Percentiles rank a stretch among this genome's conserved stretches.
phyloP scores from a whole-genome alignment of 2,113 vertebrate species.

The Salvelinus namaycush region DNA sequence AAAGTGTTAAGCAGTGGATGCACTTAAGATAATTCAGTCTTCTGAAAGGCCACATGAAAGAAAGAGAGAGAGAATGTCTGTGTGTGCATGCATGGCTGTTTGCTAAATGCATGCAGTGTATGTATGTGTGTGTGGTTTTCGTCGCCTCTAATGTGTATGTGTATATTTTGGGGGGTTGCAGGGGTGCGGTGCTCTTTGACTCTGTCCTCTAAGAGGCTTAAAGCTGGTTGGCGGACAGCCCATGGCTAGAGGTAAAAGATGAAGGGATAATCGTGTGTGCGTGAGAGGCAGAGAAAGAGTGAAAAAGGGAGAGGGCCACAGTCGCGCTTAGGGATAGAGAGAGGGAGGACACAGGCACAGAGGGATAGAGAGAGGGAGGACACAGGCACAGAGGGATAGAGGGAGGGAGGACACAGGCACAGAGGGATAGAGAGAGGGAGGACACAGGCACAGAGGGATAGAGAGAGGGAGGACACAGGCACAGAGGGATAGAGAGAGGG shows the following conservation, averaged over 20 bases:
- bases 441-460: no score
- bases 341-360: not conserved
- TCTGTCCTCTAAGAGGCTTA: not conserved
- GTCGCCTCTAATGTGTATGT: not conserved
- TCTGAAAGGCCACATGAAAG: not conserved
- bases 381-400: not conserved
- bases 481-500: no score
- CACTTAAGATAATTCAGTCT: no score
- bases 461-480: no score
- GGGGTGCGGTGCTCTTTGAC: not conserved
- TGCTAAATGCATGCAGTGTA: no score
- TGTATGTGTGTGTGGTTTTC: no score
- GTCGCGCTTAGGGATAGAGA: not conserved
- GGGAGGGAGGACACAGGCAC: not conserved
- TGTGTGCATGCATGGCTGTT: no score
- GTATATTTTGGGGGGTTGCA: not conserved
- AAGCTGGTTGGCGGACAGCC: not conserved
- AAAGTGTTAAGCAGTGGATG: not conserved
- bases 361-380: not conserved
- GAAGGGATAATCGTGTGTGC: not conserved
- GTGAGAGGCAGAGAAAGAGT: slow-evolving; percentile 1
- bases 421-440: not conserved
- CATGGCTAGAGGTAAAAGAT: not conserved
- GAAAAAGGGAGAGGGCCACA: slow-evolving; percentile 12
- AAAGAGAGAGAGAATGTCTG: not conserved